Evolutionary conservation across 2,113 vertebrate genomes (phyloP).

Genomic region (Cisticola juncidis): DNA sequence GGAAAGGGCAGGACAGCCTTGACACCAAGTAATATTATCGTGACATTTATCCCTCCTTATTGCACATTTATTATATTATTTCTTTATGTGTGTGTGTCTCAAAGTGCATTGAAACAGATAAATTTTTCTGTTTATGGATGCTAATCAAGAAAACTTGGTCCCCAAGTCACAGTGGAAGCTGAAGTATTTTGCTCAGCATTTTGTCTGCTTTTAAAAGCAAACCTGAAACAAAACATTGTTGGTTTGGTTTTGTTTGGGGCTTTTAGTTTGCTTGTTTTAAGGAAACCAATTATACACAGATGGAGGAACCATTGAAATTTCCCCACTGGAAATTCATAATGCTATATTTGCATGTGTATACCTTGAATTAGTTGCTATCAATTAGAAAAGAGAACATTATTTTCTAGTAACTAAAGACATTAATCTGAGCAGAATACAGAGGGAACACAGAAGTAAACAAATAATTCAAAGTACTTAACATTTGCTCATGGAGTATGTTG

Average conservation of each 20-base stretch:
- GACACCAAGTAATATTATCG: background rate
- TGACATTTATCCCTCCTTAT: background rate
- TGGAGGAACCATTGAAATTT: background rate
- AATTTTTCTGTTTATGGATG: background rate
- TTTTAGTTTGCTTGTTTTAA: background rate
- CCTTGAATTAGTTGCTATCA: conserved; percentile 15
- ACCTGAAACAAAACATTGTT: background rate
- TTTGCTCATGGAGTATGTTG: conserved; percentile 7
- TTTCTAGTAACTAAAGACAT: conserved; percentile 21
- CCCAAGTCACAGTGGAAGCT: background rate
- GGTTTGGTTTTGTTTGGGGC: background rate
- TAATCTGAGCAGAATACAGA: conserved; percentile 34
- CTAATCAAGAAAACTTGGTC: background rate
- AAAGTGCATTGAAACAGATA: background rate
- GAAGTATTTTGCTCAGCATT: background rate
- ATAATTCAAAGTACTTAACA: conserved; percentile 68
- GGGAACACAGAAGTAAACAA: conserved; percentile 61
- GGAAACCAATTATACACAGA: background rate
- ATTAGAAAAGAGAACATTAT: conserved; percentile 24
- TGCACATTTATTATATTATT: background rate
- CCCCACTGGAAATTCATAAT: background rate
- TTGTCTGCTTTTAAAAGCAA: background rate
- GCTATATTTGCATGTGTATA: background rate
- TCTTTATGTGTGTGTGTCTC: background rate
- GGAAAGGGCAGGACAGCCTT: background rate